Percentiles rank a stretch among this genome's conserved stretches.
phyloP scores from a whole-genome alignment of 2,113 vertebrate species.

The Pseudorectes ferrugineus region DNA sequence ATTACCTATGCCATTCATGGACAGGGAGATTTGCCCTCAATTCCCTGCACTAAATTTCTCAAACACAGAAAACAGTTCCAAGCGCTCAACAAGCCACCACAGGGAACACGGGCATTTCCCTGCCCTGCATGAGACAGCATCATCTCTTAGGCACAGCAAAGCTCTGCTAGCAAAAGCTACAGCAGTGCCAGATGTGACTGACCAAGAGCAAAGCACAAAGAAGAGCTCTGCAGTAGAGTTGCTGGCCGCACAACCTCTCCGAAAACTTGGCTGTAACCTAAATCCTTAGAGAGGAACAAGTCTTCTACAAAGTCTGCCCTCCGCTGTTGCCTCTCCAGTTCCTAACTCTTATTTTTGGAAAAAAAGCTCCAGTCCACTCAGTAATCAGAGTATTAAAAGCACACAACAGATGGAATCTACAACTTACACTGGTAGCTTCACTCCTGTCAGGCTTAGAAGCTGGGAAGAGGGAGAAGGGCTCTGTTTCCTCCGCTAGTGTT shows the following conservation, averaged over 20 bases:
- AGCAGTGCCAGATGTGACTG: not conserved
- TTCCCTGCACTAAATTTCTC: not conserved
- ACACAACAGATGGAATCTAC: not conserved
- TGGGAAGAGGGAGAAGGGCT: not conserved
- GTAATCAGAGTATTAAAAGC: not conserved
- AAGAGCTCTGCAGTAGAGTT: fast-evolving
- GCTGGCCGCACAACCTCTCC: not conserved
- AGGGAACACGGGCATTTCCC: fast-evolving
- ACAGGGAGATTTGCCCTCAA: not conserved
- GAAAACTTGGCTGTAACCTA: not conserved
- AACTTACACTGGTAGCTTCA: not conserved
- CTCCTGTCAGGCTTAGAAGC: not conserved
- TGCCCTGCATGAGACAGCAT: not conserved
- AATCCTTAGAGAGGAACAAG: not conserved
- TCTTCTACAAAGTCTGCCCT: not conserved
- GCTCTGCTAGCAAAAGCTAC: not conserved
- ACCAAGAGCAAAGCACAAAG: not conserved
- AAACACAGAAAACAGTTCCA: not conserved
- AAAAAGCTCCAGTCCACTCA: not conserved
- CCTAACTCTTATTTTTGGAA: not conserved
- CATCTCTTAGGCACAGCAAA: not conserved
- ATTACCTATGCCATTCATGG: fast-evolving
- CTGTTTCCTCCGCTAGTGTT: fast-evolving
- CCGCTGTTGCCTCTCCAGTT: not conserved
- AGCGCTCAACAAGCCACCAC: not conserved